Base-by-base conservation (phyloP, 2,888 invertebrate species). In the Epiblema foenella region DNA sequence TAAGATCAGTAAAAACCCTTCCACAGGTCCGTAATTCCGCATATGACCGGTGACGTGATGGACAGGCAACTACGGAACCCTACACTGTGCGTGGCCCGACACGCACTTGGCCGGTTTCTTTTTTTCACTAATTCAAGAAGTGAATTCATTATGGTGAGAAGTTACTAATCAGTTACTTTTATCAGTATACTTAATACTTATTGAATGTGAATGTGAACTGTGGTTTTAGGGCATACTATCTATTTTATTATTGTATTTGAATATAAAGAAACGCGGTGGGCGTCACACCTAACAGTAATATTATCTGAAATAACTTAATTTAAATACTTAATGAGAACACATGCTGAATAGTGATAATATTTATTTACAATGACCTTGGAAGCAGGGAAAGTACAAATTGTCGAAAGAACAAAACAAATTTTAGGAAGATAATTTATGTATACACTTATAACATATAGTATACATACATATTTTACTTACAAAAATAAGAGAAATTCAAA, bases 191-290 rank as follows among this genome's bases (percentile, higher is more conserved):
- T 52, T 18, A 69, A 39, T 42, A 52, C 17, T 52, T 18, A 69
- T 74, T 69, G 39, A 51, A 58, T 54, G 62, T 67, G 68, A 72
- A 57, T n/a, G 64, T 66, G 33, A 33, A 33, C 33, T 33, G 5
- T 42, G 37, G 18, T 60, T 62, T 71, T 56, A 29, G 51, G 51
- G 51, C 57, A 60, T 20, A 33, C 17, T 70, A 70, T 70, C 70
- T 54, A 24, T 67, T 71, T 71, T 71, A 71, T 67, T 67, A 62
- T 66, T 46, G 20, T 49, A 66, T 66, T 71, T 66, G 71, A 71
- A 71, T 71, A 71, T 46, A 71, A 56, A 57, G n/a, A 18, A 29
- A 67, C 4, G 20, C 49, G 29, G 71, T 71, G 46, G 71, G 66
- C 66, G 67, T 71, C 24, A 20, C 17, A 1, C 11, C 18, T 67